Conservation (phyloP, 2,113 vertebrate species). For the Fulmarus glacialis region DNA sequence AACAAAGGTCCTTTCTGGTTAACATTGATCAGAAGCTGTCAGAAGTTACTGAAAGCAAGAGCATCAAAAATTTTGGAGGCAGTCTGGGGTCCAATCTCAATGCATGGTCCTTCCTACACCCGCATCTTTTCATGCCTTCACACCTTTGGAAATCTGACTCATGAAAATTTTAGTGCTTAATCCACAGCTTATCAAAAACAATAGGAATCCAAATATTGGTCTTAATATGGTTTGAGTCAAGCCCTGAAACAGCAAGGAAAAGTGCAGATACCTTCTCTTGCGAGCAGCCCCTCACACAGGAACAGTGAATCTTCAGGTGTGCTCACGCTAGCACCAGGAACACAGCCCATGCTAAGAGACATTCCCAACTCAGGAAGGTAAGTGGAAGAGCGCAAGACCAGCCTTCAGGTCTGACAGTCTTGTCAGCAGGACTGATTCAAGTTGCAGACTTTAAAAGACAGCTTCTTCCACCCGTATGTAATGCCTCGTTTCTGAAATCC, state of each 20-base stretch:
- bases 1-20: background rate
- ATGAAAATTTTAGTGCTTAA: background rate
- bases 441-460: background rate
- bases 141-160: background rate
- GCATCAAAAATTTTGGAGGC: background rate
- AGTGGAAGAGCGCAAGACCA: background rate
- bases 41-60: background rate
- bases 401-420: background rate
- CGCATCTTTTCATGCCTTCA: background rate
- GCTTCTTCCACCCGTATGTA: background rate
- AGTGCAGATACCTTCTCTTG: background rate
- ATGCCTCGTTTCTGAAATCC: background rate
- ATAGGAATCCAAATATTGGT: background rate
- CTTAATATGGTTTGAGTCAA: background rate
- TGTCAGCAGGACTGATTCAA: background rate
- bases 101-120: background rate
- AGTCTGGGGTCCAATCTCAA: background rate
- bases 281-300: background rate
- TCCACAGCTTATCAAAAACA: background rate
- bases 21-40: background rate
- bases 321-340: background rate
- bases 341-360: background rate
- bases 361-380: background rate
- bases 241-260: background rate
- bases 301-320: too few species aligned